phyloP scores from a whole-genome alignment of 2,797 vertebrate species.

The Eulemur coronatus region DNA sequence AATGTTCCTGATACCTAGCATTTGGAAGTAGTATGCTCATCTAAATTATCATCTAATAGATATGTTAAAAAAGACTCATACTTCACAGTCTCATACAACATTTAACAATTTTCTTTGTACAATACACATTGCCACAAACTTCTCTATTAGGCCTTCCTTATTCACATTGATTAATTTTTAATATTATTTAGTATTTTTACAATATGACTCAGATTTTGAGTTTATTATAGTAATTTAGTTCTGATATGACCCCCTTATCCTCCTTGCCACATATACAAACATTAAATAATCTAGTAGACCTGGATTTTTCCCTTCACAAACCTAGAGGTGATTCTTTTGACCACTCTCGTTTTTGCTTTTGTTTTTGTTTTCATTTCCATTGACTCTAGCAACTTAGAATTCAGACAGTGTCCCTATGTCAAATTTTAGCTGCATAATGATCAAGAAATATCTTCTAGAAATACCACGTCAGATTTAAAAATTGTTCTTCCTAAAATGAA shows the following conservation, averaged over 20 bases:
- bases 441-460: background rate
- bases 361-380: background rate
- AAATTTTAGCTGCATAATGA: background rate
- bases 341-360: background rate
- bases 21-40: constrained; percentile 1
- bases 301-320: background rate
- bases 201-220: background rate
- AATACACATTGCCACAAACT: background rate
- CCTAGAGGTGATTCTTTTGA: background rate
- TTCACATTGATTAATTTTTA: background rate
- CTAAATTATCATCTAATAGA: constrained; percentile 42
- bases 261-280: background rate
- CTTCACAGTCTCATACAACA: background rate
- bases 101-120: background rate
- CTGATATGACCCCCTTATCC: background rate
- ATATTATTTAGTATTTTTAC: background rate
- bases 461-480: background rate
- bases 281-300: background rate
- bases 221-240: background rate
- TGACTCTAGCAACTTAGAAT: background rate
- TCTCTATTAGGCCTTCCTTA: background rate
- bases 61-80: background rate
- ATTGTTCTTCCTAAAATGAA: background rate
- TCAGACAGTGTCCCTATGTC: background rate
- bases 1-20: constrained; percentile 35